These are phyloP conservation scores for Synergus umbraculus DNA, from an alignment of 2,888 invertebrate genomes.

Conservation along the genomic window DNA sequence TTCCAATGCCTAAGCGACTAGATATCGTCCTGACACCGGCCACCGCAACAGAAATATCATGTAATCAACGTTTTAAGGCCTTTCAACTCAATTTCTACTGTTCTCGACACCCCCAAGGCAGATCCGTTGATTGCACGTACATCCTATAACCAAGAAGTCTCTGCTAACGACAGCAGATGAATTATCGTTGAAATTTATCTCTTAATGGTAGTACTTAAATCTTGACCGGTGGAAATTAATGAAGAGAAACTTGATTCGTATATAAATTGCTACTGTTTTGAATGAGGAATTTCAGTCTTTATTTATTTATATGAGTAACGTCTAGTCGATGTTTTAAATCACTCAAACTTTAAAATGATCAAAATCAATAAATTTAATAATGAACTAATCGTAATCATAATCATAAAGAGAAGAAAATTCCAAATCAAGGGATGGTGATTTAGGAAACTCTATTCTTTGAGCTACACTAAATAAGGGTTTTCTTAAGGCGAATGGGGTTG, in stretches of 20 bases:
- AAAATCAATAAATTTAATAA: too few relatives aligned
- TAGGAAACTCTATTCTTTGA: background rate
- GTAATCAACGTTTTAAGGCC: slow-evolving; percentile 46
- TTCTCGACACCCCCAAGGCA: slow-evolving; percentile 23
- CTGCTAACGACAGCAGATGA: slow-evolving; percentile 13
- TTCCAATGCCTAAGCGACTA: slow-evolving; percentile 50
- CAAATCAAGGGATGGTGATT: too few relatives aligned
- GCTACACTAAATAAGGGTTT: background rate
- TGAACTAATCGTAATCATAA: too few relatives aligned
- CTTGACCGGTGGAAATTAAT: background rate
- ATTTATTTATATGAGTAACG: too few relatives aligned
- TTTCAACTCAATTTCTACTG: slow-evolving; percentile 37
- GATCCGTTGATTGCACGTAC: slow-evolving; percentile 6
- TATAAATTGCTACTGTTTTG: too few relatives aligned
- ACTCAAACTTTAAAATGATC: too few relatives aligned
- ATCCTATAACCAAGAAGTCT: background rate
- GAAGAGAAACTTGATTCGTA: background rate
- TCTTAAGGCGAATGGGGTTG: background rate
- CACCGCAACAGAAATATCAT: slow-evolving; percentile 63
- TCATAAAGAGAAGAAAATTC: too few relatives aligned
- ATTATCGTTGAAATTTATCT: slow-evolving; percentile 22
- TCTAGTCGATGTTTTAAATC: too few relatives aligned
- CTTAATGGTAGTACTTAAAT: background rate
- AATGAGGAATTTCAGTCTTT: too few relatives aligned
- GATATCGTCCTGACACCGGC: slow-evolving; percentile 59